Evolutionary conservation across 2,113 vertebrate species (phyloP).

Genomic region (Poeciliopsis prolifica): DNA sequence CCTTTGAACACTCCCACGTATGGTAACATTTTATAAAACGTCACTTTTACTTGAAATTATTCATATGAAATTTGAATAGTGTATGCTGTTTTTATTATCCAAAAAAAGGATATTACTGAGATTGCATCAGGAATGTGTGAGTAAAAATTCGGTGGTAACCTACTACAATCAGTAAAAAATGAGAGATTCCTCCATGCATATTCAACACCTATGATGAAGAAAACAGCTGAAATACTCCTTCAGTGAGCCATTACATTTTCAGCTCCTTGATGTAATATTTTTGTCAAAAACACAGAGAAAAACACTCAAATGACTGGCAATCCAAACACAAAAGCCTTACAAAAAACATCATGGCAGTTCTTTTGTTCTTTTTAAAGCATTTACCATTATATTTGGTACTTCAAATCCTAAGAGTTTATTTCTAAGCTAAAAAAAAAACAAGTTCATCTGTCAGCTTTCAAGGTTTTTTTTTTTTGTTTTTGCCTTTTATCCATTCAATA

Average conservation of each 20-base stretch:
- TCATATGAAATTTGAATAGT: background rate
- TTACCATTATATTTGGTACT: conserved; percentile 30
- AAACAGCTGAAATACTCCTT: conserved; percentile 2
- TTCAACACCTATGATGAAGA: background rate
- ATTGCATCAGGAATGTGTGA: background rate
- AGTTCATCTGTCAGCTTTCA: conserved; percentile 10
- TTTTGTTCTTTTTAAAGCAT: conserved; percentile 16
- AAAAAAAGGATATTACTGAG: background rate
- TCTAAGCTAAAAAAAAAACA: conserved; percentile 13
- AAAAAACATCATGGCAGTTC: conserved; percentile 24
- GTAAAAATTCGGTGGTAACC: background rate
- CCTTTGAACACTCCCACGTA: background rate
- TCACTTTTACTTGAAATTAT: background rate
- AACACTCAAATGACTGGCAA: background rate
- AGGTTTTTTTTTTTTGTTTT: background rate
- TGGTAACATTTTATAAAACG: background rate
- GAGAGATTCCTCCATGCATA: background rate
- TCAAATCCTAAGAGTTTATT: conserved; percentile 4
- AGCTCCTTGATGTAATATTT: background rate
- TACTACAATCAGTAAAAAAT: background rate
- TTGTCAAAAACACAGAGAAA: conserved; percentile 14
- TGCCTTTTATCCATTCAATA: background rate
- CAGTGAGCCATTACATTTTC: conserved; percentile 1
- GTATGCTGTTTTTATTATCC: background rate
- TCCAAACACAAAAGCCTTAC: background rate